Conservation (phyloP, 2,113 vertebrate species). For the Pseudorhombus dupliciocellatus region DNA sequence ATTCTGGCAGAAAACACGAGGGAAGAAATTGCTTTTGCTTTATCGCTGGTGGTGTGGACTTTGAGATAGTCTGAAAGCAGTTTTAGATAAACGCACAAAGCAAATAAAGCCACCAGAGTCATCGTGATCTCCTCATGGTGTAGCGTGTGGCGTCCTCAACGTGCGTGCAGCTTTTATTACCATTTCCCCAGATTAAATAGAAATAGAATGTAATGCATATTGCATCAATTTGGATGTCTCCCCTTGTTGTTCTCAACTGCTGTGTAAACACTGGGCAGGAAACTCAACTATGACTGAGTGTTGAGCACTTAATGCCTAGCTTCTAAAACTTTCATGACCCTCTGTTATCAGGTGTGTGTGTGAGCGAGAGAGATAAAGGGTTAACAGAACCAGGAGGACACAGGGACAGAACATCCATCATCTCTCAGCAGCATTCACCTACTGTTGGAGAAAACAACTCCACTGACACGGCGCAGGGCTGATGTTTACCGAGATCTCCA, state of each 20-base stretch:
- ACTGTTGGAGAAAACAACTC: slow-evolving; percentile 28
- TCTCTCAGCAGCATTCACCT: slow-evolving; percentile 25
- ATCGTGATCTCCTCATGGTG: neutral
- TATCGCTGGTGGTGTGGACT: slow-evolving; percentile 1
- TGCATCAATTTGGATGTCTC: slow-evolving; percentile 40
- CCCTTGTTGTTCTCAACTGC: slow-evolving; percentile 32
- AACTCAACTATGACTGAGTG: slow-evolving; percentile 22
- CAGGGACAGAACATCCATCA: slow-evolving; percentile 15
- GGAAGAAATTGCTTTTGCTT: neutral
- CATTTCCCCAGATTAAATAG: slow-evolving; percentile 37
- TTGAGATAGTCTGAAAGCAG: neutral
- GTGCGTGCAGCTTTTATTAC: slow-evolving; percentile 12
- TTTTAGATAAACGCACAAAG: neutral
- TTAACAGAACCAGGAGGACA: slow-evolving; percentile 18
- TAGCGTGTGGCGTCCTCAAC: neutral
- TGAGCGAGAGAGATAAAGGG: neutral
- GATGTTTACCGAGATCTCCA: slow-evolving; percentile 49
- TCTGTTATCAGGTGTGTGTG: neutral
- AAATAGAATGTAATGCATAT: slow-evolving; percentile 45
- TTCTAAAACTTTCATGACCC: slow-evolving; percentile 47
- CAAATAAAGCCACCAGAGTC: neutral
- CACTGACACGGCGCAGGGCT: slow-evolving; percentile 17
- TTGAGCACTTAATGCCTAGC: slow-evolving; percentile 8
- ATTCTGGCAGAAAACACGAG: neutral
- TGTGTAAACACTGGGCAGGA: slow-evolving; percentile 39